Evolutionary conservation across 2,113 vertebrate species (phyloP).

Genomic region (Probosciger aterrimus): DNA sequence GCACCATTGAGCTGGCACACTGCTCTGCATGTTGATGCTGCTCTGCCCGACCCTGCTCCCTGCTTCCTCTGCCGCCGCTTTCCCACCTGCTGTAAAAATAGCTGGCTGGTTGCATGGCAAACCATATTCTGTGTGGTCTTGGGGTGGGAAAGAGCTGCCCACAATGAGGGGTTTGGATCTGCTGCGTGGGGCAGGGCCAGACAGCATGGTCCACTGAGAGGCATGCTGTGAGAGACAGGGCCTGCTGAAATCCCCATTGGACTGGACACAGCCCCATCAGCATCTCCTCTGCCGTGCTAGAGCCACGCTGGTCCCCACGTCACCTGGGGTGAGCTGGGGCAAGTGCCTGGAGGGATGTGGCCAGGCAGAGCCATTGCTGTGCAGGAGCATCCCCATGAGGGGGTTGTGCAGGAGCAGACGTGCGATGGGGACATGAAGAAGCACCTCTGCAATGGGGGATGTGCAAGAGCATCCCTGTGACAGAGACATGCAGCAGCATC

Average conservation of each 20-base stretch:
- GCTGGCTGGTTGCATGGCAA: neutral
- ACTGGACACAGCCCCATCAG: neutral
- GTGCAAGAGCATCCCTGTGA: neutral
- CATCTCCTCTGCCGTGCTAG: neutral
- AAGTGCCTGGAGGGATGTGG: rapidly evolving
- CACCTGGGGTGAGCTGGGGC: neutral
- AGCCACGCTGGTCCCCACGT: neutral
- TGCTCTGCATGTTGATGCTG: neutral
- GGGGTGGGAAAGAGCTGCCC: neutral
- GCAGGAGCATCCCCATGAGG: rapidly evolving
- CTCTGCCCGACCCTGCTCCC: neutral
- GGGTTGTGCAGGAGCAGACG: neutral
- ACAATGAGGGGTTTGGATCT: neutral
- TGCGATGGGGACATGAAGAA: neutral
- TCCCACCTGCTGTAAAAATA: neutral
- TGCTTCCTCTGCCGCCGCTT: rapidly evolving
- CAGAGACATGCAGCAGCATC: neutral
- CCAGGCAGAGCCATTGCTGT: neutral
- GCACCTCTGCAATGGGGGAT: neutral
- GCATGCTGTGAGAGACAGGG: neutral
- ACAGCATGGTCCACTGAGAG: rapidly evolving
- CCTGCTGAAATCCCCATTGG: neutral
- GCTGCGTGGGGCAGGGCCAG: neutral
- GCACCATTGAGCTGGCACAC: neutral
- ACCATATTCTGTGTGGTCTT: neutral